A percentile compares a stretch with the other conserved stretches of the same genome.
Evolutionary conservation across 2,888 invertebrate genomes (phyloP).

Genomic region (Catotricha subobsoleta): DNA sequence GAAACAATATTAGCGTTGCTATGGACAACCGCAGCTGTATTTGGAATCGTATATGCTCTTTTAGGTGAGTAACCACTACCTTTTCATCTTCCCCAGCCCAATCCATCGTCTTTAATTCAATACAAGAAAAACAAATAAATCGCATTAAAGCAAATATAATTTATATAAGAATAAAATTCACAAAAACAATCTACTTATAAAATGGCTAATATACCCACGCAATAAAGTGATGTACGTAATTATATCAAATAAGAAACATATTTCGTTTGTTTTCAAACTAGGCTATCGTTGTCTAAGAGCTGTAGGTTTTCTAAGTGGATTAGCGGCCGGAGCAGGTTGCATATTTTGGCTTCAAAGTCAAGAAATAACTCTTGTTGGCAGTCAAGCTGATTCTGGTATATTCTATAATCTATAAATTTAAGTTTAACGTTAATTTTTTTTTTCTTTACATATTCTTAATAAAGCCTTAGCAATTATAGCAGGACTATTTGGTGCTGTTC

Average conservation of each 20-base stretch:
- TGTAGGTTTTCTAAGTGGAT: constrained; percentile 73
- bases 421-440: background rate
- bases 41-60: constrained; percentile 68
- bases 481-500: constrained; percentile 26
- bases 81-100: too few species aligned
- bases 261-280: constrained; percentile 30
- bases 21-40: constrained; percentile 35
- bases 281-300: constrained; percentile 80
- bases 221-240: too few species aligned
- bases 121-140: too few species aligned
- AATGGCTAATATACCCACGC: too few species aligned
- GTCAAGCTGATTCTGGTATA: constrained; percentile 24
- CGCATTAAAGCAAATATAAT: too few species aligned
- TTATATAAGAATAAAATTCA: too few species aligned
- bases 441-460: background rate
- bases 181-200: too few species aligned
- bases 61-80: constrained; percentile 40
- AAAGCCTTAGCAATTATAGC: constrained; percentile 26
- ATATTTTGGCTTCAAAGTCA: constrained; percentile 70
- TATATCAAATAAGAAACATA: background rate
- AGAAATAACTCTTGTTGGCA: constrained; percentile 54
- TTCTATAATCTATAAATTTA: background rate
- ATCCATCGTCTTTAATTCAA: too few species aligned
- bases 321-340: constrained; percentile 65
- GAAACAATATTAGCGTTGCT: constrained; percentile 26